A percentile compares a stretch with the other conserved stretches of the same genome.
Conservation (phyloP, 2,888 invertebrate genomes). For the Drosophila longiperda region DNA sequence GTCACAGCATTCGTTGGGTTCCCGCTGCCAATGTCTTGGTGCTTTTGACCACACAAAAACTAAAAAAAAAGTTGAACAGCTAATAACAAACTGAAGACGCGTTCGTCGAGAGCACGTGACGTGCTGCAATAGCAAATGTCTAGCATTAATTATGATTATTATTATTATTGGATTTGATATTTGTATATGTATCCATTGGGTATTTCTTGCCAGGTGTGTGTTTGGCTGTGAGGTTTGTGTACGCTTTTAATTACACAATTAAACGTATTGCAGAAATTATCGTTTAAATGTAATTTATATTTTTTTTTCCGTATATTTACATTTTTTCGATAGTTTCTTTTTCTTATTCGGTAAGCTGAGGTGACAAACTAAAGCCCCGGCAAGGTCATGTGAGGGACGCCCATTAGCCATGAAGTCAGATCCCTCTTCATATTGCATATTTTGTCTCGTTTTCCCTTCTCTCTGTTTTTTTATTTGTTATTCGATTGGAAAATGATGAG, state of each 20-base stretch:
- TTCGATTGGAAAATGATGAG: conserved; percentile 63
- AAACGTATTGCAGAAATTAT: conserved; percentile 63
- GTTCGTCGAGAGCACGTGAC: conserved; percentile 66
- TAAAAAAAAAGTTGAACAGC: conserved; percentile 14
- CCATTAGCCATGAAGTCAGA: conserved; percentile 75
- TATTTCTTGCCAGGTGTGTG: conserved; percentile 12
- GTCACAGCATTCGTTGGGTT: conserved; percentile 38
- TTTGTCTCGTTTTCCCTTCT: conserved; percentile 43
- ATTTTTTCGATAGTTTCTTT: conserved; percentile 10
- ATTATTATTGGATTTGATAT: conserved; percentile 5
- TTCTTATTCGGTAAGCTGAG: conserved; percentile 62
- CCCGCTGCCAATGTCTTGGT: conserved; percentile 55
- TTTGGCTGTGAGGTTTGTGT: conserved; percentile 17
- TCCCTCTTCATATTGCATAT: conserved; percentile 32
- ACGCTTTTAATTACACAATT: conserved; percentile 40
- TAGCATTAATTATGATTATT: conserved; percentile 21
- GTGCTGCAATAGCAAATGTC: conserved; percentile 45
- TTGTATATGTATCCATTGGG: not conserved
- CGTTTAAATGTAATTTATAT: conserved; percentile 78
- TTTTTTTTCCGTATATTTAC: conserved; percentile 12
- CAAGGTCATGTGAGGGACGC: conserved; percentile 79
- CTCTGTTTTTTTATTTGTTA: not conserved
- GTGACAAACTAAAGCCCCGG: conserved; percentile 73
- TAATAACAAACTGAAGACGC: conserved; percentile 38
- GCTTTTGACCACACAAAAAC: conserved; percentile 20